Evolutionary conservation across 2,113 vertebrate species (phyloP), one percentile per base, ranked within the genome.

Genomic region (Lampris incognitus): DNA sequence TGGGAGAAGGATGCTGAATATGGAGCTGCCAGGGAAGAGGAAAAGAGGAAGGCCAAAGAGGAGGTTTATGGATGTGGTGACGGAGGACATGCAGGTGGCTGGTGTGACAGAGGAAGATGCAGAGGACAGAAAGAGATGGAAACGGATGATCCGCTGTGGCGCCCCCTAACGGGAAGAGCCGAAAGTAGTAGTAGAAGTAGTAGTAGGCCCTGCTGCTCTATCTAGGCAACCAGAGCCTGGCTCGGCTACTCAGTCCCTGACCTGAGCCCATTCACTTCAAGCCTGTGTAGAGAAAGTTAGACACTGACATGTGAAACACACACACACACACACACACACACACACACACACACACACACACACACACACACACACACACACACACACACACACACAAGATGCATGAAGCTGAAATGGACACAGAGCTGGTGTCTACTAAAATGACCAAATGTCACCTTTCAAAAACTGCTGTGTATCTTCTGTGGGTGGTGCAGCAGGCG

Each of bases 261-360:
- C 93, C 93, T 84, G 92, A 87, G 87, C 87, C 92, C 88, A 95
- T 94, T 94, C 92, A 94, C 94, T 94, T 96, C 92, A 94, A 89
- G 92, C 68, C 93, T 85, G 88, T 85, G 90, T 85, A 82, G 87
- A 91, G 86, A 93, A 89, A 90, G 86, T 85, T 85, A 87, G 92
- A 92, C 91, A 85, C 92, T 91, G 92, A 94, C 79, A 92, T 86
- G 83, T 39, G 67, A 24, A 88, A 90, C 86, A 85, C 85, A 90
- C 77, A 41, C 51, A 74, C 55, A 78, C n/a, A 0, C 42, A 76
- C 48, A 66, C 52, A 68, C 46, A 11, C 24, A 57, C 44, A 39
- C 48, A 78, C 63, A 61, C 59, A 62, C 58, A 62, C 4, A 59
- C 3, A 39, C 36, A 3, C 7, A 92, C 72, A 40, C 6, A 51